Evolutionary conservation across 1,140 invertebrate genomes (phyloP).

Genomic region (Gonioctena quinquepunctata): DNA sequence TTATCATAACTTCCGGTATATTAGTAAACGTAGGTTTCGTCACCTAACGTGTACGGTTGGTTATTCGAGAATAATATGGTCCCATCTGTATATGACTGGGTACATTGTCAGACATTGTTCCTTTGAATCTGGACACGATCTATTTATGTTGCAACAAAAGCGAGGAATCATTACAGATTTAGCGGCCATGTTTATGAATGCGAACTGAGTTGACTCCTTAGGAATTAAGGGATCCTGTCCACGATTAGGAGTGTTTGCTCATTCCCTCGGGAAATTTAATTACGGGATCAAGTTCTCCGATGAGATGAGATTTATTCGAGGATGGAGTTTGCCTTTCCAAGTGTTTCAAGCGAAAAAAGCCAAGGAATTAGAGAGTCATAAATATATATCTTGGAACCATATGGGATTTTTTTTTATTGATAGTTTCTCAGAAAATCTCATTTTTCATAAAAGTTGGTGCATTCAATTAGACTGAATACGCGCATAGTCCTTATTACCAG

Average conservation of each 20-base stretch:
- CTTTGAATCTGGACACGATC: not conserved
- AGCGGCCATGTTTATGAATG: constrained; percentile 3
- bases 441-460: no score
- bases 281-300: not conserved
- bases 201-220: not conserved
- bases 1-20: no score
- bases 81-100: no score
- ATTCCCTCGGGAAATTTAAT: constrained; percentile 1
- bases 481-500: no score
- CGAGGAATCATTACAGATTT: not conserved
- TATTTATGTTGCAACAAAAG: constrained; percentile 2
- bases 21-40: no score
- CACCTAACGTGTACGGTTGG: no score
- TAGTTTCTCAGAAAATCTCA: no score
- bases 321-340: not conserved
- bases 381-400: no score
- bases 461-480: no score
- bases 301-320: not conserved
- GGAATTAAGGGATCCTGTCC: not conserved
- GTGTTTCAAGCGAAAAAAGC: not conserved
- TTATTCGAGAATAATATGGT: no score
- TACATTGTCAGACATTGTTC: not conserved
- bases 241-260: constrained; percentile 8
- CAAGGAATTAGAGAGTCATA: no score
- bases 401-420: no score